Base-by-base conservation (phyloP, 2,797 vertebrate species). In the Microctenopoma steveboyesi region DNA sequence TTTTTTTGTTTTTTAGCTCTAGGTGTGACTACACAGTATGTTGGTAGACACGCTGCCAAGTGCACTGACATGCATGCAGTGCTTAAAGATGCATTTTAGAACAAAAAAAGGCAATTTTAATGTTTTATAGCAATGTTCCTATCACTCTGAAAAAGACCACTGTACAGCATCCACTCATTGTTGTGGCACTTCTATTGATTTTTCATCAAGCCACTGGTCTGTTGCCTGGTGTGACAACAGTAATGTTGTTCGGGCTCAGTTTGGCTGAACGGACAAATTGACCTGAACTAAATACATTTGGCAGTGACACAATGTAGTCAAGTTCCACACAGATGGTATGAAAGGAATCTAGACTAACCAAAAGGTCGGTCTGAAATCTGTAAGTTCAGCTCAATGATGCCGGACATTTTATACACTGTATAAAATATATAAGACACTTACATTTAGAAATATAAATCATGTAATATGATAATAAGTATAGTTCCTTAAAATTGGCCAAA, bases 221-320 rank as follows among this genome's bases (percentile, higher is more conserved):
- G 12, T 66, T 45, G 64, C 69, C 66, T 47, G 39, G 60, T 66
- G 52, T 73, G 56, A 78, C 86, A 88, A 77, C 33, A 79, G 64
- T 39, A 42, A 51, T 39, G 42, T 74, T 88, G 83, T 91, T 89
- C 69, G 57, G 42, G 72, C 46, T 64, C 74, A 71, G 52, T 40
- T 80, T 49, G 68, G 69, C 74, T 86, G 82, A 1, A 49, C 49
- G 58, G 30, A 77, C 76, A 72, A 81, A 76, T 72, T 76, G 78
- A 87, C 54, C 73, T 81, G 82, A 86, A 80, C 79, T 83, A 79
- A 90, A 82, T 83, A 58, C 66, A 71, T 67, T 72, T 88, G 86
- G 74, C 83, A 80, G 58, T 35, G 14, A 69, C 55, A 65, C 40
- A 78, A 90, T 85, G 70, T 91, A 75, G 85, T 84, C 52, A 87